Percentiles rank a stretch among this genome's conserved stretches.
phyloP scores from a whole-genome alignment of 1,140 invertebrate genomes.

The Leptinotarsa undecemlineata region DNA sequence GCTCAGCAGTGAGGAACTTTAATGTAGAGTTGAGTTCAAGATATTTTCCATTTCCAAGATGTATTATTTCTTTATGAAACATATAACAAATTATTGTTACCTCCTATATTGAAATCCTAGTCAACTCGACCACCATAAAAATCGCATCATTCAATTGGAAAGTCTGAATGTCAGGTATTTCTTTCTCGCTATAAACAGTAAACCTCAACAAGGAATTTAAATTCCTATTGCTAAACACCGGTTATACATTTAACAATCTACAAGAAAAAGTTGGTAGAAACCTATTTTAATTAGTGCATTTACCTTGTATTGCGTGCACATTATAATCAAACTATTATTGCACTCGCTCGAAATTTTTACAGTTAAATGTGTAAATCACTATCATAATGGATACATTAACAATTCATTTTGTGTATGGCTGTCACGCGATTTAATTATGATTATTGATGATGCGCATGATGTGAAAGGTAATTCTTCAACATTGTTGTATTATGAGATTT shows the following conservation, averaged over 20 bases:
- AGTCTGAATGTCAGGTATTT: no score
- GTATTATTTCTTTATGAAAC: no score
- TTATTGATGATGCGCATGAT: neutral
- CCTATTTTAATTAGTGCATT: conserved; percentile 21
- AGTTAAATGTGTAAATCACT: neutral
- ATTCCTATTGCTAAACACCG: no score
- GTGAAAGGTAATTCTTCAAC: neutral
- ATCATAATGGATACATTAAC: neutral
- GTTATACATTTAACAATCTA: neutral
- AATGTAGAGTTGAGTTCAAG: no score
- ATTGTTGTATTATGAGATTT: neutral
- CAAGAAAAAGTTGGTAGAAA: conserved; percentile 3
- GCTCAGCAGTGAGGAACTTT: no score
- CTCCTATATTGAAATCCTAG: no score
- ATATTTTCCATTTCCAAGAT: no score
- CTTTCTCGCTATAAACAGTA: no score
- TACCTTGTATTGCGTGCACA: conserved; percentile 14
- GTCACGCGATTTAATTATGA: neutral
- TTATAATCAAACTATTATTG: conserved; percentile 12
- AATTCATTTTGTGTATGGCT: neutral
- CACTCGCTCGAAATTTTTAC: neutral
- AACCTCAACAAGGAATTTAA: no score
- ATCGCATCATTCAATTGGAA: no score
- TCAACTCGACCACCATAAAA: no score
- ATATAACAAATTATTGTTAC: no score